Evolutionary conservation across 2,113 vertebrate genomes (phyloP).

Genomic region (Haplochromis burtoni): DNA sequence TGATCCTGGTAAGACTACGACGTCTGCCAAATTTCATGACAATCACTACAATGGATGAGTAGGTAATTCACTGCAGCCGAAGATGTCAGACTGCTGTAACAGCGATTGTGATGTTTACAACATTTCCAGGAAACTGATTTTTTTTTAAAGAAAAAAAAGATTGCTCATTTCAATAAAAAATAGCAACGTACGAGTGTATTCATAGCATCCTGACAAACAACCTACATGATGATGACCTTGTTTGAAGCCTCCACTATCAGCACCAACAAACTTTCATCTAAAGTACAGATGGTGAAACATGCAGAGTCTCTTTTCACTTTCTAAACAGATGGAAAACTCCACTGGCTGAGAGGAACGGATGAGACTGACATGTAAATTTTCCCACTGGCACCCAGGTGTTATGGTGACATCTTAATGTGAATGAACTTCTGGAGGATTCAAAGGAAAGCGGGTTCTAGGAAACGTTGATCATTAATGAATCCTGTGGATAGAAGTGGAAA

Average conservation of each 20-base stretch:
- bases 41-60: not conserved
- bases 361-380: constrained; percentile 7
- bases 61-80: not conserved
- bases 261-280: not conserved
- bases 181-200: not conserved
- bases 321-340: not conserved
- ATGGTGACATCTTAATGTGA: constrained; percentile 6
- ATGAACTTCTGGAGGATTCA: not conserved
- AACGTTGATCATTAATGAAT: constrained; percentile 52
- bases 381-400: not conserved
- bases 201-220: not conserved
- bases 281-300: not conserved
- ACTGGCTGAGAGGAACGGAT: not conserved
- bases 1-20: not conserved
- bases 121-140: not conserved
- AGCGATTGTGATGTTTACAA: not conserved
- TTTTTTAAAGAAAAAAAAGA: not conserved
- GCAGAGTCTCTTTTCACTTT: not conserved
- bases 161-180: not conserved
- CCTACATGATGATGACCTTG: not conserved
- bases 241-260: not conserved
- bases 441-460: not conserved
- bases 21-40: not conserved
- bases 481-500: constrained; percentile 9
- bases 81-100: not conserved